A percentile compares a stretch with the other conserved stretches of the same genome.
These are phyloP conservation scores for Catharus bicknelli DNA, from an alignment of 2,113 vertebrate genomes.

Conservation along the genomic window DNA sequence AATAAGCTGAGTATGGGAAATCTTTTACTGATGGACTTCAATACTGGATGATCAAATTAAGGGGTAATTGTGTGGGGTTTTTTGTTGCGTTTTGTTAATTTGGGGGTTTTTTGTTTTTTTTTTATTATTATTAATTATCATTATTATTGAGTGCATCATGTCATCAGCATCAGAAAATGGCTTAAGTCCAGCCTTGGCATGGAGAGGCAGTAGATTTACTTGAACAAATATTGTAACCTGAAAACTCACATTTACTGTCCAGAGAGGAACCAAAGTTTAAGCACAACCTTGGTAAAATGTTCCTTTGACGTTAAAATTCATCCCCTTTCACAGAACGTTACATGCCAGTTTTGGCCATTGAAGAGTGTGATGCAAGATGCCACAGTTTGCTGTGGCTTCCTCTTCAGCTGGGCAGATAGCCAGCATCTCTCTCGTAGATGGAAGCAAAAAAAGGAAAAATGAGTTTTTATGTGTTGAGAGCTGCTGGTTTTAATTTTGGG, in stretches of 20 bases:
- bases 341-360: not conserved
- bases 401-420: not conserved
- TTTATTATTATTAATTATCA: not conserved
- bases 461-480: not conserved
- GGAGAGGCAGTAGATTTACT: not conserved
- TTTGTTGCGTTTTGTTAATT: not conserved
- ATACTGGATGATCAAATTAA: not conserved
- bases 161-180: not conserved
- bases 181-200: not conserved
- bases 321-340: not conserved
- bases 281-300: not conserved
- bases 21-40: not conserved
- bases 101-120: not conserved
- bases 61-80: fast-evolving
- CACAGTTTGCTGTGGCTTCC: not conserved
- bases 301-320: not conserved
- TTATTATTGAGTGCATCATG: not conserved
- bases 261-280: not conserved
- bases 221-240: not conserved
- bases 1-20: not conserved
- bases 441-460: not conserved
- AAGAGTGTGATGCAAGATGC: not conserved
- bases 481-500: conserved; percentile 1
- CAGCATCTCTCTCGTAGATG: not conserved
- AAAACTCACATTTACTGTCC: not conserved